These are phyloP conservation scores for Drosophila sordidula DNA, from an alignment of 2,888 invertebrate species.

Conservation along the genomic window DNA sequence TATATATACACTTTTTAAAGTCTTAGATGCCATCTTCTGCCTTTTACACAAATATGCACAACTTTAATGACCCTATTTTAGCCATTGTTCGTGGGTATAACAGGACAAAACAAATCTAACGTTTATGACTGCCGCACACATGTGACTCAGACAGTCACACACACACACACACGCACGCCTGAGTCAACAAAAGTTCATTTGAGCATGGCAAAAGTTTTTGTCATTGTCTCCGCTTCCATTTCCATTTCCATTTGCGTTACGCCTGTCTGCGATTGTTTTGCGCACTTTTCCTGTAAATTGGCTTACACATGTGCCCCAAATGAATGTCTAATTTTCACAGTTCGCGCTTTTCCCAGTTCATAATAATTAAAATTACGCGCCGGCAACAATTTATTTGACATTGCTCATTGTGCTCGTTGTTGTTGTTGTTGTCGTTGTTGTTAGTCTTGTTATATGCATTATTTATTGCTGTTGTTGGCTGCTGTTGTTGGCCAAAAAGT, in stretches of 20 bases:
- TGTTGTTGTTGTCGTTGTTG: constrained; percentile 29
- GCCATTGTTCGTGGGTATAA: neutral
- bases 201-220: constrained; percentile 52
- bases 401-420: constrained; percentile 44
- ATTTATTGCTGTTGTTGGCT: constrained; percentile 59
- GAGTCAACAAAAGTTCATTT: constrained; percentile 65
- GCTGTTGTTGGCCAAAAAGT: constrained; percentile 56
- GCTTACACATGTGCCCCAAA: constrained; percentile 35
- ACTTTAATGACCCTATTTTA: neutral
- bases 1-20: too few relatives aligned
- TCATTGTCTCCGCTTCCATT: constrained; percentile 47
- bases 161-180: constrained; percentile 16
- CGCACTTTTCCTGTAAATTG: constrained; percentile 45
- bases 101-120: constrained; percentile 19
- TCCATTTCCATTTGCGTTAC: neutral
- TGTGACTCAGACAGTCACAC: constrained; percentile 29
- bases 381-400: constrained; percentile 62
- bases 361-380: constrained; percentile 74
- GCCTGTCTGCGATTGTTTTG: constrained; percentile 10
- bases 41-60: neutral
- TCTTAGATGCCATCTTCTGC: too few relatives aligned
- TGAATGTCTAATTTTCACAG: constrained; percentile 74
- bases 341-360: constrained; percentile 55
- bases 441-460: constrained; percentile 60
- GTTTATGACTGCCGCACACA: constrained; percentile 32